These are phyloP conservation scores for Tetropium fuscum DNA, from an alignment of 2,888 invertebrate species.

Conservation along the genomic window DNA sequence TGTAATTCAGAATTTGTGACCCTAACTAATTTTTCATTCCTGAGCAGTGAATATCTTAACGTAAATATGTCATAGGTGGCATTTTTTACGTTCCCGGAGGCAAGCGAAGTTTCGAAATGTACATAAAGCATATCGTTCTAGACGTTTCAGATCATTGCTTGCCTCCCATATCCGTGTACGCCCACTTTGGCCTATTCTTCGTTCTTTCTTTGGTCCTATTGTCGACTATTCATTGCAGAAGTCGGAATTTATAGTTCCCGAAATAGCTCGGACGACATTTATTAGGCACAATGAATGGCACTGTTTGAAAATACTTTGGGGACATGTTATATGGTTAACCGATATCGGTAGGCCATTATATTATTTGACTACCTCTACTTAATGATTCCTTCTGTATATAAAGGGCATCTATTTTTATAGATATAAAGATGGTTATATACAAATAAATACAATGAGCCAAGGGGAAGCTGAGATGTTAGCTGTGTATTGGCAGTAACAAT, in stretches of 20 bases:
- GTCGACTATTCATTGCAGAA: constrained; percentile 56
- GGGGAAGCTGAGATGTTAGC: no score
- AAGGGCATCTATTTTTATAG: constrained; percentile 40
- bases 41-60: constrained; percentile 10
- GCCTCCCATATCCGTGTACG: constrained; percentile 43
- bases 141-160: constrained; percentile 20
- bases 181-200: constrained; percentile 52
- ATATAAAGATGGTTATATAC: no score
- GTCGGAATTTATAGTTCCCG: constrained; percentile 54
- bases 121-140: constrained; percentile 23
- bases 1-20: no score
- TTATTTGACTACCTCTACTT: constrained; percentile 37
- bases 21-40: no score
- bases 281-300: constrained; percentile 54
- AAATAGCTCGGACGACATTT: constrained; percentile 56
- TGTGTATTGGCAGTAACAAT: no score
- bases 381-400: constrained; percentile 40
- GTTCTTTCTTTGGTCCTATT: constrained; percentile 44
- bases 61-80: constrained; percentile 23
- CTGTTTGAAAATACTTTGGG: constrained; percentile 53
- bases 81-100: constrained; percentile 17
- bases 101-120: constrained; percentile 23
- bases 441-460: no score
- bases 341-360: constrained; percentile 51
- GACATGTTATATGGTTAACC: constrained; percentile 55